Evolutionary conservation across 1,140 invertebrate species (phyloP), one percentile per base, ranked within the genome.

Genomic region (Harlomillsia oculata): DNA sequence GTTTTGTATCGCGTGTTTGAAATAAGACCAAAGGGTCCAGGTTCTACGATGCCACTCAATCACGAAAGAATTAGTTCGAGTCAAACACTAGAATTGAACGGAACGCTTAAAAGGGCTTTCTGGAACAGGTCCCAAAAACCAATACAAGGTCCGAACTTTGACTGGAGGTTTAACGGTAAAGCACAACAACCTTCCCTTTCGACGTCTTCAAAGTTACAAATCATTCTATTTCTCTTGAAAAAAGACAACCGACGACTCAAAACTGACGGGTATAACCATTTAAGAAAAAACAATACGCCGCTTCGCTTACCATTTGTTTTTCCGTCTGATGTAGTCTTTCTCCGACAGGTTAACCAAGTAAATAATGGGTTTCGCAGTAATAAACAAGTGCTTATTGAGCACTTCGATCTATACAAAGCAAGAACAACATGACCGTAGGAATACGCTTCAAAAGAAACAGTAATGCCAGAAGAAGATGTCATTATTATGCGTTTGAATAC

Each of bases 251-350:
- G 18, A 30, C 5, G n/a, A 34, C 5, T 40, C 5, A 6, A 40
- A 14, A n/a, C n/a, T n/a, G n/a, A n/a, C n/a, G n/a, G n/a, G n/a
- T n/a, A n/a, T n/a, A n/a, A n/a, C n/a, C n/a, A n/a, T n/a, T n/a
- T n/a, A n/a, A n/a, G n/a, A n/a, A n/a, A n/a, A n/a, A n/a, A n/a
- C n/a, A n/a, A n/a, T n/a, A n/a, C n/a, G n/a, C n/a, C n/a, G n/a
- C 14, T 9, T 37, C 20, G 66, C 72, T 72, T 73, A 90, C 92
- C 92, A 97, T 79, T 97, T 97, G 71, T 97, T 97, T 75, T 98
- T 99, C 76, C 97, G 98, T 65, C 92, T 82, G 67, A 96, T 95
- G 71, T 94, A 99, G 74, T 99, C 96, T 72, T 94, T 96, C 72
- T 98, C 94, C 0, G 94, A 91, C 36, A 99, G 76, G 75, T 99